A percentile compares a stretch with the other conserved stretches of the same genome.
These are phyloP conservation scores for Chymomyza procnemis DNA, from an alignment of 2,888 invertebrate genomes.

Conservation along the genomic window DNA sequence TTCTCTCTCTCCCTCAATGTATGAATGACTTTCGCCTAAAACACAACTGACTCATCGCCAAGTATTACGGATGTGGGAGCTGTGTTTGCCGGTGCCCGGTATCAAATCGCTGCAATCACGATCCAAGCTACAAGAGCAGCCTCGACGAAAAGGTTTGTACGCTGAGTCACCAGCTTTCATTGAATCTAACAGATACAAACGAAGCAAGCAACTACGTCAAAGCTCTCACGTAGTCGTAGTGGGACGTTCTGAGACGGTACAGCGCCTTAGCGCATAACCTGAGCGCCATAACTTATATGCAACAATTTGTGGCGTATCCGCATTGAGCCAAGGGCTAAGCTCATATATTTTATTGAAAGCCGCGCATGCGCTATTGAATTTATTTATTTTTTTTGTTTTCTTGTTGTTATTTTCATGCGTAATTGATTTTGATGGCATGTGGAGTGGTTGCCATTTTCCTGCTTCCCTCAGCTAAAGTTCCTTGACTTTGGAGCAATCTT, in stretches of 20 bases:
- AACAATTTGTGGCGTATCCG: background rate
- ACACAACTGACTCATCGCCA: background rate
- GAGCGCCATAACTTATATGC: constrained; percentile 30
- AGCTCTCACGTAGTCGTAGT: background rate
- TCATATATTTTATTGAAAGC: background rate
- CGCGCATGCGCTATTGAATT: background rate
- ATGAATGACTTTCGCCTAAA: background rate
- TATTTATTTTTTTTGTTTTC: background rate
- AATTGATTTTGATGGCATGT: constrained; percentile 64
- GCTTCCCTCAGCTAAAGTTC: background rate
- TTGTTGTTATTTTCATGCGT: constrained; percentile 60
- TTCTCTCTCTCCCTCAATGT: background rate
- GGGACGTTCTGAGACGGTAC: constrained; percentile 1
- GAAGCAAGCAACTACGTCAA: background rate
- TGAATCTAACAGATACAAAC: background rate
- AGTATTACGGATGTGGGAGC: constrained; percentile 1
- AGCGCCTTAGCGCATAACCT: constrained; percentile 4
- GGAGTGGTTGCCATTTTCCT: constrained; percentile 7
- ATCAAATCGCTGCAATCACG: constrained; percentile 16
- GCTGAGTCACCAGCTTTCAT: background rate
- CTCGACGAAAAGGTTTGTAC: background rate
- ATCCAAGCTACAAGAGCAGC: background rate
- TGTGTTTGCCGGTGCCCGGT: background rate
- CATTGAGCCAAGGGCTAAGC: background rate
- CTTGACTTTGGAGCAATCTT: background rate